A percentile compares a stretch with the other conserved stretches of the same genome.
These are phyloP conservation scores for Drosophila ochracea DNA, from an alignment of 2,888 invertebrate species.

Conservation along the genomic window DNA sequence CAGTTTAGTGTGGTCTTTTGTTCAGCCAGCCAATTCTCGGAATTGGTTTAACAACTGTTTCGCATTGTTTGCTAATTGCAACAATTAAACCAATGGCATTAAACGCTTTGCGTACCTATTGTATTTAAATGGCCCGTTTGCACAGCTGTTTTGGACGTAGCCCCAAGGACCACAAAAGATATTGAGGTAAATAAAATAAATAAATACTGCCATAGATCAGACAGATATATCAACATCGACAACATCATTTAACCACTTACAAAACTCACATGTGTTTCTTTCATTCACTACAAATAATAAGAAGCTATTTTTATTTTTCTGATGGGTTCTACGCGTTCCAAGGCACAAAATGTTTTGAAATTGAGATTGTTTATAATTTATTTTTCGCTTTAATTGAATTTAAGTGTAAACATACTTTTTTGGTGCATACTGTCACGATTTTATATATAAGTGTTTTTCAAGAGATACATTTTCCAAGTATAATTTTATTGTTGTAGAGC, in stretches of 20 bases:
- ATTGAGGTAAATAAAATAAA: slow-evolving; percentile 11
- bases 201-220: slow-evolving; percentile 23
- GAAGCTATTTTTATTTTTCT: neutral
- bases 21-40: slow-evolving; percentile 39
- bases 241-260: neutral
- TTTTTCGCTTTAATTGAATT: neutral
- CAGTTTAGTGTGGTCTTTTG: slow-evolving; percentile 29
- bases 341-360: neutral
- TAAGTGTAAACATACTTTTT: neutral
- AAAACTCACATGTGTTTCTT: slow-evolving; percentile 36
- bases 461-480: neutral
- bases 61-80: slow-evolving; percentile 59
- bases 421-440: neutral
- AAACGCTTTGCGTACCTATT: slow-evolving; percentile 33
- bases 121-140: slow-evolving; percentile 42
- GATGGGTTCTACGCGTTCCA: neutral
- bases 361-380: neutral
- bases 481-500: neutral
- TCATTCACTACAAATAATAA: neutral
- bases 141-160: slow-evolving; percentile 57
- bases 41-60: slow-evolving; percentile 66
- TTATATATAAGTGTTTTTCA: neutral
- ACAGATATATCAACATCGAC: slow-evolving; percentile 5
- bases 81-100: slow-evolving; percentile 52
- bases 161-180: slow-evolving; percentile 34